These are phyloP conservation scores for Gallinago stenura DNA, from an alignment of 2,797 vertebrate genomes.

Conservation along the genomic window DNA sequence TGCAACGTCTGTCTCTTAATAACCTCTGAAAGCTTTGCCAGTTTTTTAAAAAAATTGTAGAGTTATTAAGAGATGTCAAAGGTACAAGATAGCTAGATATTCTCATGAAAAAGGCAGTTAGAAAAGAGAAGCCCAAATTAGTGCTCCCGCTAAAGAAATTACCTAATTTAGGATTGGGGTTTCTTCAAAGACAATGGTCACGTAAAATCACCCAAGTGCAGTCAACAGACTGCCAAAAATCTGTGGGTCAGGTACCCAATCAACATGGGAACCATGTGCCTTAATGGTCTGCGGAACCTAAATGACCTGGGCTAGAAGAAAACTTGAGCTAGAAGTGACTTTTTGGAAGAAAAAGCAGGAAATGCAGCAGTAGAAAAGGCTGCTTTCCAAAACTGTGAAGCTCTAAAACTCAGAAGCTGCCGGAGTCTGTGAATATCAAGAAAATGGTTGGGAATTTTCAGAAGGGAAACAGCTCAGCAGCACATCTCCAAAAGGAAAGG, in stretches of 20 bases:
- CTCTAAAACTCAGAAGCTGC: not conserved
- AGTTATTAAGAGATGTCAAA: not conserved
- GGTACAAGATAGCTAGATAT: not conserved
- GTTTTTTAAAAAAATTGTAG: not conserved
- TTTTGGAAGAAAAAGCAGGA: not conserved
- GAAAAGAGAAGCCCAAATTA: not conserved
- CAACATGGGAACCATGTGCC: not conserved
- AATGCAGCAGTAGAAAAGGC: not conserved
- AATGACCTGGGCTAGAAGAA: not conserved
- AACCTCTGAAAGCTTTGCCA: not conserved
- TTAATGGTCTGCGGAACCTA: not conserved
- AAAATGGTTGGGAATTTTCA: not conserved
- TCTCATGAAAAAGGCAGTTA: not conserved
- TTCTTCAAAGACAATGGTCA: not conserved
- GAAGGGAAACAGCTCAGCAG: not conserved
- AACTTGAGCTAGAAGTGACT: not conserved
- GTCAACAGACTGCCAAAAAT: not conserved
- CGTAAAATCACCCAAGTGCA: not conserved
- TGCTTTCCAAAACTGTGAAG: not conserved
- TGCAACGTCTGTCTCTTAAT: not conserved
- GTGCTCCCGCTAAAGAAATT: not conserved
- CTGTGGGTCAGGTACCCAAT: not conserved
- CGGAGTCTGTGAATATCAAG: not conserved
- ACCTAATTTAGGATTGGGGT: not conserved
- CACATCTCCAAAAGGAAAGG: not conserved